phyloP scores from a whole-genome alignment of 2,113 vertebrate genomes.

The Cephalopholis sonnerati region DNA sequence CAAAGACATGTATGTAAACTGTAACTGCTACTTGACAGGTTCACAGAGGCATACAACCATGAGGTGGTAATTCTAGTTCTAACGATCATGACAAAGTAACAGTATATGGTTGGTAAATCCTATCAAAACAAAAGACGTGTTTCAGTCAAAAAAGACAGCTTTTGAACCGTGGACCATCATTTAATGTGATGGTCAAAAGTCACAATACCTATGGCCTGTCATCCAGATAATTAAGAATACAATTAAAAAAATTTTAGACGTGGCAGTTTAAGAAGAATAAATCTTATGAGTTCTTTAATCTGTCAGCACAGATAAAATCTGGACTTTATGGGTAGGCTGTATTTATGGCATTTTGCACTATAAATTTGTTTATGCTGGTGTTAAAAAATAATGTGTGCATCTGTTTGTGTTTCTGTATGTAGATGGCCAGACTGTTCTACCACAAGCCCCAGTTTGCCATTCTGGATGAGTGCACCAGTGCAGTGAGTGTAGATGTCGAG shows the following conservation, averaged over 20 bases:
- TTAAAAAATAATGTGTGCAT: too few relatives aligned
- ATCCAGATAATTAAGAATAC: too few relatives aligned
- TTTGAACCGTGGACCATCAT: background rate
- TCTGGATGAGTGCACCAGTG: constrained; percentile 98
- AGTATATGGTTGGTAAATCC: too few relatives aligned
- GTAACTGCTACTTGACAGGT: too few relatives aligned
- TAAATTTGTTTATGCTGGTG: too few relatives aligned
- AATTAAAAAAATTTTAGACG: too few relatives aligned
- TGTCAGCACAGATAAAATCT: background rate
- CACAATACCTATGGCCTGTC: background rate
- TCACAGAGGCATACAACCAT: too few relatives aligned
- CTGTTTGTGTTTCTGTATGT: constrained; percentile 12
- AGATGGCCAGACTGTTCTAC: constrained; percentile 99
- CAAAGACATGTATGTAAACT: too few relatives aligned
- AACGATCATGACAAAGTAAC: too few relatives aligned
- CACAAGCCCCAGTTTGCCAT: constrained; percentile 99
- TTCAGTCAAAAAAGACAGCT: too few relatives aligned
- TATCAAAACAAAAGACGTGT: too few relatives aligned
- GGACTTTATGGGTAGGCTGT: background rate
- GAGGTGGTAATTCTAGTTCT: too few relatives aligned
- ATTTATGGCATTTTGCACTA: background rate
- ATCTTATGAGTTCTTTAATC: background rate
- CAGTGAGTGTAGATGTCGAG: constrained; percentile 98
- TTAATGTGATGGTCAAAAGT: background rate
- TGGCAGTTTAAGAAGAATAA: background rate